Evolutionary conservation across 2,113 vertebrate species (phyloP).

Genomic region (Athene cunicularia): DNA sequence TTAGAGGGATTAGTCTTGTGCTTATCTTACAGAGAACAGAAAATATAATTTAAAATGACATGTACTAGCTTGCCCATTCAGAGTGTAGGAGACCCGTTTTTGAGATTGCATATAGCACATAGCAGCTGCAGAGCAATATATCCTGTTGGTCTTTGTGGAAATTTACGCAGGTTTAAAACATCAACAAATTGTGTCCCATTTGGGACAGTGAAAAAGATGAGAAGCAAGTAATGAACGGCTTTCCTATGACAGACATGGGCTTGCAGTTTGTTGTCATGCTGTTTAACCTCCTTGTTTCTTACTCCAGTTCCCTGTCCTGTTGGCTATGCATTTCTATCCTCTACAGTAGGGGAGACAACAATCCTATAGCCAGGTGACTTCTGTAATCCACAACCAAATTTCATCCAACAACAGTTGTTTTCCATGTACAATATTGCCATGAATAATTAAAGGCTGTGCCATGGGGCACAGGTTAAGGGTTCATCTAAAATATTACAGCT

Average conservation of each 20-base stretch:
- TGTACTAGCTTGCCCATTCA: not conserved
- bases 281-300: not conserved
- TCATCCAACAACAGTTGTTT: not conserved
- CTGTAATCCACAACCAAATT: not conserved
- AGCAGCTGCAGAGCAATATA: not conserved
- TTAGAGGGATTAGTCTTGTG: not conserved
- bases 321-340: not conserved
- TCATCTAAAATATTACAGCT: not conserved
- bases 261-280: not conserved
- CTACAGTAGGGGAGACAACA: not conserved
- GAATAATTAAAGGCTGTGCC: not conserved
- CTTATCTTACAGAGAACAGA: not conserved
- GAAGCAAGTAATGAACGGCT: not conserved
- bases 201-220: not conserved
- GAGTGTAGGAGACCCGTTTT: not conserved
- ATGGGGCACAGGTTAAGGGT: not conserved
- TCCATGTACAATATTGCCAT: not conserved
- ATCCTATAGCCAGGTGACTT: not conserved
- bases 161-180: not conserved
- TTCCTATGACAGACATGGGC: not conserved
- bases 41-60: not conserved
- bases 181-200: not conserved
- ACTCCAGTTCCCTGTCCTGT: rapidly evolving
- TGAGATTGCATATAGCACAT: not conserved
- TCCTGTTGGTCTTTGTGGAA: not conserved